Conservation (phyloP, 2,797 vertebrate genomes). For the Tolypeutes matacus region DNA sequence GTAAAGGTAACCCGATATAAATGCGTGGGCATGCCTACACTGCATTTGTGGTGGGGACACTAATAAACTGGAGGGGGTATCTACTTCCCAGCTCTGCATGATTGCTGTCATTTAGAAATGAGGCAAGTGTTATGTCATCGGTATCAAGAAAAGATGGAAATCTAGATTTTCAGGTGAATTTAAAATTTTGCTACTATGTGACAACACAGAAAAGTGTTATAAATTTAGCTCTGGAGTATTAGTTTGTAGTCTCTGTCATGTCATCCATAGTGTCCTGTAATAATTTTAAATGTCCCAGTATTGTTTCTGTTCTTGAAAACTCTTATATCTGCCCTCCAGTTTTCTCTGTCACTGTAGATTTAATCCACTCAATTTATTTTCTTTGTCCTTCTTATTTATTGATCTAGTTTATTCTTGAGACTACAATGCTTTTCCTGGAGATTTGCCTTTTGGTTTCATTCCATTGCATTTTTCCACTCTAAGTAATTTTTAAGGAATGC, state of each 20-base stretch:
- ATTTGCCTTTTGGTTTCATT: slow-evolving; percentile 9
- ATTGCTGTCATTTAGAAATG: background rate
- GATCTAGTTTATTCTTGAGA: background rate
- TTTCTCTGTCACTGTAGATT: slow-evolving; percentile 40
- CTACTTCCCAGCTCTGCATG: background rate
- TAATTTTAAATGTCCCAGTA: background rate
- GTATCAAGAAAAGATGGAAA: background rate
- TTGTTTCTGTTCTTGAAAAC: background rate
- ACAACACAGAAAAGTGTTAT: background rate
- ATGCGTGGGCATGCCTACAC: background rate
- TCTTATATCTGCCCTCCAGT: background rate
- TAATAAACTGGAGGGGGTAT: background rate
- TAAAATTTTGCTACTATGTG: background rate
- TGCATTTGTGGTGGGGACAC: background rate
- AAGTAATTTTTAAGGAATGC: background rate
- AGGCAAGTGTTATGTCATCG: background rate
- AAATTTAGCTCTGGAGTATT: background rate
- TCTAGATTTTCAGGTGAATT: background rate
- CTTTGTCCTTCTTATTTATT: slow-evolving; percentile 33
- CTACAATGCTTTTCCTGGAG: background rate
- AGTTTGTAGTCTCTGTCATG: background rate
- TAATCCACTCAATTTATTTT: background rate
- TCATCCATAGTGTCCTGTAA: background rate
- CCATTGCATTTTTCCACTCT: background rate
- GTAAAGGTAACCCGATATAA: background rate